Conservation (phyloP, 2,888 invertebrate species). For the Hemithea aestivaria region DNA sequence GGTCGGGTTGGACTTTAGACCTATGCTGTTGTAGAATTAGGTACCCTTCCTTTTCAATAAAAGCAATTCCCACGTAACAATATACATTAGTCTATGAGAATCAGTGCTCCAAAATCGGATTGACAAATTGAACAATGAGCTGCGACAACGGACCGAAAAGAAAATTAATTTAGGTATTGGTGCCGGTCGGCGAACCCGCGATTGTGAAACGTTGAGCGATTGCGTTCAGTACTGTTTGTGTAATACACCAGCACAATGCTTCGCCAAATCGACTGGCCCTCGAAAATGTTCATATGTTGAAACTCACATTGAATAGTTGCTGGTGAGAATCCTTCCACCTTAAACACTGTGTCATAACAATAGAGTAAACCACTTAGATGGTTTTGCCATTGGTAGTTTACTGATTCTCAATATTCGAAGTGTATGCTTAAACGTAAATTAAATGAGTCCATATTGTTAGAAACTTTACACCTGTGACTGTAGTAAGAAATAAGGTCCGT, state of each 20-base stretch:
- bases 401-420: too few species aligned
- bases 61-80: too few species aligned
- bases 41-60: too few species aligned
- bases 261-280: slow-evolving; percentile 64
- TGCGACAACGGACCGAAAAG: slow-evolving; percentile 64
- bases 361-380: slow-evolving; percentile 2
- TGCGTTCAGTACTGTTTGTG: slow-evolving; percentile 72
- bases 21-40: too few species aligned
- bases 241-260: slow-evolving; percentile 72
- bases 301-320: slow-evolving; percentile 40
- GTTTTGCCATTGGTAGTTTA: too few species aligned
- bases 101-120: slow-evolving; percentile 56
- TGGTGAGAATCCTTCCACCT: slow-evolving; percentile 32
- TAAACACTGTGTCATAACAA: slow-evolving; percentile 26
- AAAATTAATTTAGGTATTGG: slow-evolving; percentile 79
- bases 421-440: too few species aligned
- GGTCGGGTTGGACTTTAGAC: too few species aligned
- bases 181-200: slow-evolving; percentile 72
- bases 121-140: slow-evolving; percentile 70
- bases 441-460: too few species aligned
- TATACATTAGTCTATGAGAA: slow-evolving; percentile 8
- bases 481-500: too few species aligned
- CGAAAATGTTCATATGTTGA: slow-evolving; percentile 65
- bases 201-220: slow-evolving; percentile 74
- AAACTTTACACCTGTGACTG: too few species aligned